These are phyloP conservation scores for Anoura caudifer DNA, from an alignment of 2,113 vertebrate genomes.

Conservation along the genomic window DNA sequence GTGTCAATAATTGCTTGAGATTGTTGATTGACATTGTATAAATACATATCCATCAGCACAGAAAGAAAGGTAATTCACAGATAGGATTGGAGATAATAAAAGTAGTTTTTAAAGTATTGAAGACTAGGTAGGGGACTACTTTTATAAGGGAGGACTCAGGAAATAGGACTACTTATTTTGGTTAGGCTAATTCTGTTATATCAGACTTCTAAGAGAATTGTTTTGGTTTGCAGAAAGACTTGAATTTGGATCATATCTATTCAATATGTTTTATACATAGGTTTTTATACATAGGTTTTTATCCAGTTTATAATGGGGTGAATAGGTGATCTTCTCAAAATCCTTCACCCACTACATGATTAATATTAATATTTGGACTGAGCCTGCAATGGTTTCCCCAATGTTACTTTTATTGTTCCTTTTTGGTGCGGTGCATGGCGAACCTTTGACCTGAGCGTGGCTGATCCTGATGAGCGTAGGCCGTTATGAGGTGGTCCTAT, in stretches of 20 bases:
- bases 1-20: neutral
- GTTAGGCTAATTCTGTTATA: neutral
- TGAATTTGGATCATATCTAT: neutral
- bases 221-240: neutral
- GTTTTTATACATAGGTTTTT: conserved; percentile 3
- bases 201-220: neutral
- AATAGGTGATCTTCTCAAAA: neutral
- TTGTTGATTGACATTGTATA: neutral
- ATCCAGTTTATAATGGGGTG: neutral
- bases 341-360: neutral
- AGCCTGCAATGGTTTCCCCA: neutral
- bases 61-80: neutral
- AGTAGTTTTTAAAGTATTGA: neutral
- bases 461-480: neutral
- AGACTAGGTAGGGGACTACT: neutral
- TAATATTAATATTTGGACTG: neutral
- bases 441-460: neutral
- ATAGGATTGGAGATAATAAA: neutral
- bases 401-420: neutral
- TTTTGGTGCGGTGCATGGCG: neutral
- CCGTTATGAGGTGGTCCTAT: neutral
- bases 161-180: neutral
- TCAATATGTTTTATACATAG: neutral
- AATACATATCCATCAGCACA: neutral
- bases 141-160: neutral